Evolutionary conservation across 1,140 invertebrate species (phyloP), one percentile per base, ranked within the genome.

Genomic region (Odontomachus brunneus): DNA sequence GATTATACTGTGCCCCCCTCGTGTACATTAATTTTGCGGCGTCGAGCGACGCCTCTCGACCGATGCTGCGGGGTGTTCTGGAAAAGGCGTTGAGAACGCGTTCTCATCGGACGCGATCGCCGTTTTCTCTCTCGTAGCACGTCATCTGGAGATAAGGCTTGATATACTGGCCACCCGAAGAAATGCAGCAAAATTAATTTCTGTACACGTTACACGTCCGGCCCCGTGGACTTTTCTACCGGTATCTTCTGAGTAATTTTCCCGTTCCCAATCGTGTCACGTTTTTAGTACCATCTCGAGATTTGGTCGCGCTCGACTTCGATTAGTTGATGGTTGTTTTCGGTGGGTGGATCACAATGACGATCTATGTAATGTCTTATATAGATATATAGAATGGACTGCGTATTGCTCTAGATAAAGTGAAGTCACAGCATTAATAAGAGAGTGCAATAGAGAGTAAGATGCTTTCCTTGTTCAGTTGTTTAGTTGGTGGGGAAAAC

Each of bases 21-120:
- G 29, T 73, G 60, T 74, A 78, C 75, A 78, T 78, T 78, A 78
- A 78, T 78, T 78, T 69, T 17, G 33, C 63, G 22, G 63, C 75
- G 49, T 15, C 29, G 51, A 78, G 66, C 33, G 63, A 57, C 75
- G 62, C 65, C 51, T 67, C 49, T 78, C 33, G 59, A 53, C 9
- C 73, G 62, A 49, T 17, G 44, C 63, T 78, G 51, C 75, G 9
- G 51, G 51, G 3, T 57, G 53, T 57, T 38, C 33, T 78, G 75
- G 62, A 78, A 78, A 78, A 69, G 33, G 33, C 75, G 38, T 69
- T 57, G 49, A 11, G 49, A 69, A 78, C 51, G 49, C 48, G 22
- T 57, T 53, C 63, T 78, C 51, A 26, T 76, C 29, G 62, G 51
- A 66, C 55, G 62, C 51, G 12, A 44, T 78, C 51, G 51, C 51